Percentiles rank a stretch among this genome's conserved stretches.
Evolutionary conservation across 1,140 invertebrate species (phyloP).

Genomic region (Fopius arisanus): DNA sequence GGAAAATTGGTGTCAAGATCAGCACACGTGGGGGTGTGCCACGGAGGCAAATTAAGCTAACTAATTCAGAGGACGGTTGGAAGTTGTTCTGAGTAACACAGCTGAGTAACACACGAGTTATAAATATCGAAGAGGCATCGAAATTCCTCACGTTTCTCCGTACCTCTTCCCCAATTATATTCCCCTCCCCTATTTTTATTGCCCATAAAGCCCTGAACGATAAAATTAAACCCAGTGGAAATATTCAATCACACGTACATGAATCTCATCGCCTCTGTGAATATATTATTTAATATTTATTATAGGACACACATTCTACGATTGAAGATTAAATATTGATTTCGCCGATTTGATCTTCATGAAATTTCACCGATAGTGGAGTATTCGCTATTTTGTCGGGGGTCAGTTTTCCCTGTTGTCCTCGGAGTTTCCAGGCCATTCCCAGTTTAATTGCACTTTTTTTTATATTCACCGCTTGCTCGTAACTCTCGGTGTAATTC

Average conservation of each 20-base stretch:
- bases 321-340: background rate
- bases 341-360: background rate
- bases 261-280: too few species aligned
- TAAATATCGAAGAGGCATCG: conserved; percentile 28
- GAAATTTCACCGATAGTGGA: background rate
- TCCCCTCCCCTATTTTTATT: background rate
- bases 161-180: background rate
- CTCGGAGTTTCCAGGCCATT: background rate
- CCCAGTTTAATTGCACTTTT: background rate
- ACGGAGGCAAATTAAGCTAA: conserved; percentile 10
- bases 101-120: conserved; percentile 9
- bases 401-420: background rate
- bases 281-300: too few species aligned
- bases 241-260: too few species aligned
- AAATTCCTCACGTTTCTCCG: background rate
- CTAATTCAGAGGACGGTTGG: conserved; percentile 17
- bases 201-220: background rate
- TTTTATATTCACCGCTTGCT: background rate
- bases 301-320: too few species aligned
- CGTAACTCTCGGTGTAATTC: background rate
- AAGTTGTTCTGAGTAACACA: background rate
- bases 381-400: background rate
- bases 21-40: conserved; percentile 22
- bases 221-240: background rate
- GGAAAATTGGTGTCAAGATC: conserved; percentile 53